A percentile compares a stretch with the other conserved stretches of the same genome.
phyloP scores from a whole-genome alignment of 2,797 vertebrate species.

The Aeoliscus strigatus region DNA sequence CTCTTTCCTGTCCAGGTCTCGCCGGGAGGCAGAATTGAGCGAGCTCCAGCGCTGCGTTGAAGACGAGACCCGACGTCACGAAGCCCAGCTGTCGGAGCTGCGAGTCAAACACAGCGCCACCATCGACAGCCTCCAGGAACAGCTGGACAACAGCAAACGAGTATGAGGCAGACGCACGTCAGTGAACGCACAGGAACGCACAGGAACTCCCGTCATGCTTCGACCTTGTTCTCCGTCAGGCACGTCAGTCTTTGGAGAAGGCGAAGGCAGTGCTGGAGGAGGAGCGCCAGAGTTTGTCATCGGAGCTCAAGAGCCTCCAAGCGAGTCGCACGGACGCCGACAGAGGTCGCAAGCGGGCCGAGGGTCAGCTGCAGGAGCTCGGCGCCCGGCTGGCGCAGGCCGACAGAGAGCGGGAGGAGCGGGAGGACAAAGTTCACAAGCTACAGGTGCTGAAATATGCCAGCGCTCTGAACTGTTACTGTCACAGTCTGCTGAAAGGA shows the following conservation, averaged over 20 bases:
- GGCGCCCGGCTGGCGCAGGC: slow-evolving; percentile 75
- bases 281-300: slow-evolving; percentile 77
- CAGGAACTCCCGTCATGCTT: neutral
- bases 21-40: slow-evolving; percentile 75
- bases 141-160: slow-evolving; percentile 80
- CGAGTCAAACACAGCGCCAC: slow-evolving; percentile 74
- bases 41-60: slow-evolving; percentile 78
- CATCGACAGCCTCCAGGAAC: slow-evolving; percentile 77
- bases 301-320: slow-evolving; percentile 81
- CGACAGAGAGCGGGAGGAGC: slow-evolving; percentile 78
- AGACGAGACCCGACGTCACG: slow-evolving; percentile 77
- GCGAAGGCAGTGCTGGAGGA: slow-evolving; percentile 78
- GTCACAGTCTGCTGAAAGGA: no score
- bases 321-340: slow-evolving; percentile 79
- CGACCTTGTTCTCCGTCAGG: slow-evolving; percentile 48
- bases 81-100: slow-evolving; percentile 76
- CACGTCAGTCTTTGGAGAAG: slow-evolving; percentile 83
- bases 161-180: slow-evolving; percentile 43
- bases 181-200: slow-evolving; percentile 2
- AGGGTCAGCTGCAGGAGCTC: slow-evolving; percentile 82
- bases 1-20: slow-evolving; percentile 58
- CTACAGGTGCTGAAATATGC: slow-evolving; percentile 77
- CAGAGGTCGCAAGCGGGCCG: slow-evolving; percentile 81
- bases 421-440: slow-evolving; percentile 78
- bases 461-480: no score